Base-by-base conservation (phyloP, 2,888 invertebrate genomes). In the Pristionchus entomophagus region DNA sequence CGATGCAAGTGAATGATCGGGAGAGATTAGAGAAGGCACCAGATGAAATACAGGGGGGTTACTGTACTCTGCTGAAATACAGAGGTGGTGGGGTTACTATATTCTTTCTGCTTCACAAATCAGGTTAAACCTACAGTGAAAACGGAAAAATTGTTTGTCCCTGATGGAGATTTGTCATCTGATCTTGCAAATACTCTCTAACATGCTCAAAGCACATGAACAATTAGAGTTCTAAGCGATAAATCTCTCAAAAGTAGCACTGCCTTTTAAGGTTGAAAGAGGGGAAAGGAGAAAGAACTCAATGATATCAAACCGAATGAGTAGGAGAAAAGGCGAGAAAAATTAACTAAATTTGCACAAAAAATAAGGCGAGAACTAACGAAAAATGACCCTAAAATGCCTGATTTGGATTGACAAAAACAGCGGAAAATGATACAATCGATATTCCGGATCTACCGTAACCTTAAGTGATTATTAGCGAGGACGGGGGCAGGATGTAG, bases 401-500 rank as follows among this genome's bases (percentile, higher is more conserved):
- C 5, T 26, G 10, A 35, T 4, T 5, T 35, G 10, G 65, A 29
- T 29, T 10, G 26, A 59, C 26, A 53, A 53, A 4, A 56, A 26
- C 56, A 26, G 26, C 56, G n/a, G 62, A 26, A 62, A n/a, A 22
- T 0, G 59, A 4, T 32, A 17, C 29, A 26, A 62, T 62, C 62
- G 62, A 32, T 1, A 45, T 14, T 10, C 45, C 6, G 14, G 8
- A 32, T 26, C 17, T 65, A 35, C 12, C n/a, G 56, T 65, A 0
- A 45, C 8, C 19, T 35, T 73, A 80, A 49, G 78, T 80, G 51
- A 80, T 29, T 80, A 80, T 51, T 29, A 80, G 78, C 29, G 78
- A 51, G 17, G 78, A 80, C 3, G 29, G 51, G 35, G 82, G 41
- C 6, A 59, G 53, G n/a, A 82, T 53, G 41, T 59, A 29, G 12